phyloP scores from a whole-genome alignment of 1,140 invertebrate species.

The Cydia amplana region DNA sequence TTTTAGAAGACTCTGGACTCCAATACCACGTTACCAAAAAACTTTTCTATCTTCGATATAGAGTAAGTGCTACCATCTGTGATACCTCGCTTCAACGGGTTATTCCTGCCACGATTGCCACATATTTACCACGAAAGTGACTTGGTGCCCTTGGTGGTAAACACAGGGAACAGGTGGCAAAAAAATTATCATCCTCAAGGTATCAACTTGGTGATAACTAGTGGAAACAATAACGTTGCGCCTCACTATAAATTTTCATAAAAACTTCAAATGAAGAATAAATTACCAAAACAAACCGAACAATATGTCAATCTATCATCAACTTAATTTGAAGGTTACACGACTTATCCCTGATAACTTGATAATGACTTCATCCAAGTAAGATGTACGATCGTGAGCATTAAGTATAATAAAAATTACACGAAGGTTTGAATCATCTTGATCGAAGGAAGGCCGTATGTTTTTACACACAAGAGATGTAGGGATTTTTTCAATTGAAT shows the following conservation, averaged over 20 bases:
- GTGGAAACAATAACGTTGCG: background rate
- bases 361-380: conserved; percentile 29
- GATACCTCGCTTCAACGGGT: too few species aligned
- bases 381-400: background rate
- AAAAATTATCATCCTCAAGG: too few species aligned
- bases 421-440: background rate
- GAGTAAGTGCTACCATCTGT: too few species aligned
- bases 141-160: too few species aligned
- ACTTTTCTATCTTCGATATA: too few species aligned
- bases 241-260: conserved; percentile 3
- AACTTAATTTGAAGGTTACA: conserved; percentile 14
- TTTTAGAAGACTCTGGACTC: too few species aligned
- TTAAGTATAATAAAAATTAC: background rate
- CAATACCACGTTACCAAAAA: too few species aligned
- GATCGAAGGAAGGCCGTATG: background rate
- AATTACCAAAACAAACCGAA: conserved; percentile 16
- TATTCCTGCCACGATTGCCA: too few species aligned
- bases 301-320: conserved; percentile 28
- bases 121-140: too few species aligned
- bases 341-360: conserved; percentile 16
- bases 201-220: too few species aligned
- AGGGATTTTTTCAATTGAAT: too few species aligned
- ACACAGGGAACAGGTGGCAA: too few species aligned
- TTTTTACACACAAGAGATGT: background rate
- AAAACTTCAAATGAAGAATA: conserved; percentile 22